phyloP scores from a whole-genome alignment of 2,888 invertebrate genomes.

The Ormyrus rosae region DNA sequence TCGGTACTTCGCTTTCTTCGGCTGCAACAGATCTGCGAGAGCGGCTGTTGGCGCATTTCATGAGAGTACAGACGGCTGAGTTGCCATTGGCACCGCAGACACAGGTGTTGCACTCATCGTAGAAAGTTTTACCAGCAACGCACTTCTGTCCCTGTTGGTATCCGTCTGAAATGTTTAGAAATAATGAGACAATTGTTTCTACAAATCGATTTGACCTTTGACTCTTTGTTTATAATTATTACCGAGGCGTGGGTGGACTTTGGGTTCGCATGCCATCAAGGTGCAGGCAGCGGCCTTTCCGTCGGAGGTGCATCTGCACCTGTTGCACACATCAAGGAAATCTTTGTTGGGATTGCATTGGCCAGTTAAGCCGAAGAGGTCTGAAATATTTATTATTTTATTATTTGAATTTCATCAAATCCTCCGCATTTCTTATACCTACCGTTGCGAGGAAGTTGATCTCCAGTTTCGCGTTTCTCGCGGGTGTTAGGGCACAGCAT shows the following conservation, averaged over 20 bases:
- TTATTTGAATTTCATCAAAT: background rate
- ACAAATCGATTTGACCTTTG: too few relatives aligned
- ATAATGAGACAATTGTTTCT: background rate
- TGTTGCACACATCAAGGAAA: conserved; percentile 77
- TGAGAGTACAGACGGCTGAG: background rate
- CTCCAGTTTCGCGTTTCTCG: too few relatives aligned
- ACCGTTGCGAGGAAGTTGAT: background rate
- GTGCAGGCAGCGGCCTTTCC: conserved; percentile 77
- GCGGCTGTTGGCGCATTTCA: too few relatives aligned
- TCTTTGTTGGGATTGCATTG: conserved; percentile 73
- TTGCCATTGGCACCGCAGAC: background rate
- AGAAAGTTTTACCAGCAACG: conserved; percentile 76
- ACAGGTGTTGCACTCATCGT: conserved; percentile 47
- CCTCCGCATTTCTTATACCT: background rate
- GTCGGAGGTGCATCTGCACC: conserved; percentile 77
- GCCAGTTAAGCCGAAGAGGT: background rate
- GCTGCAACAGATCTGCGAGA: too few relatives aligned
- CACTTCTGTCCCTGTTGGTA: background rate
- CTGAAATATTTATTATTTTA: conserved; percentile 8
- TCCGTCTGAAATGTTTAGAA: background rate
- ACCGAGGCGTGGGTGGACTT: too few relatives aligned
- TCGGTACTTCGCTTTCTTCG: too few relatives aligned
- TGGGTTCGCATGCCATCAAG: conserved; percentile 61
- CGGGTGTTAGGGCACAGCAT: conserved; percentile 51
- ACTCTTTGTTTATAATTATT: too few relatives aligned